Conservation (phyloP, 1,140 invertebrate species). For the Pseudomyrmex sp. region DNA sequence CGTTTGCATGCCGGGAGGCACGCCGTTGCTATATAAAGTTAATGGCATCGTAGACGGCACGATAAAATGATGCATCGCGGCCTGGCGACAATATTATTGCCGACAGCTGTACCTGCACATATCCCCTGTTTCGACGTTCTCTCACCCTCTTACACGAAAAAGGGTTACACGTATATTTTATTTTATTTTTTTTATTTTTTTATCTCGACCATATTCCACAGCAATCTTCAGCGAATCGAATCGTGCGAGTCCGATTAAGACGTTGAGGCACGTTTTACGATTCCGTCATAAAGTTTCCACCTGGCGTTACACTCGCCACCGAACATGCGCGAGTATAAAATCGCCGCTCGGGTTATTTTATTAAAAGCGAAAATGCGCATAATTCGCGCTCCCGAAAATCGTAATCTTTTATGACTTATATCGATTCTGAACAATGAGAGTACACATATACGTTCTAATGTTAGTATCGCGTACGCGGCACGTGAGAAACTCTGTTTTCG, state of each 20-base stretch:
- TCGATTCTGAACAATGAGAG: not conserved
- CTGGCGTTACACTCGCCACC: not conserved
- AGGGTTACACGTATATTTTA: not conserved
- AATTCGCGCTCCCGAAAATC: not conserved
- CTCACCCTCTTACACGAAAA: not conserved
- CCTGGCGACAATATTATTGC: constrained; percentile 65
- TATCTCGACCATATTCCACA: no score
- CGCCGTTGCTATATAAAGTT: constrained; percentile 61
- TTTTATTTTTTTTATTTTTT: not conserved
- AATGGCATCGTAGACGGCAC: constrained; percentile 66
- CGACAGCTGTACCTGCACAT: constrained; percentile 23
- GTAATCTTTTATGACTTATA: constrained; percentile 29
- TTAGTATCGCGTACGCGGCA: not conserved
- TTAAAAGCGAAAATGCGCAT: constrained; percentile 21
- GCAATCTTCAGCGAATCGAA: not conserved
- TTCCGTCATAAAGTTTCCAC: not conserved
- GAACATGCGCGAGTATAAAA: not conserved
- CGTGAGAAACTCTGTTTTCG: not conserved
- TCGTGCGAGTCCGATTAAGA: not conserved
- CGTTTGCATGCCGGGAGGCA: constrained; percentile 71
- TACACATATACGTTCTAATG: not conserved
- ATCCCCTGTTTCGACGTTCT: not conserved
- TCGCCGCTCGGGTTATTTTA: constrained; percentile 13
- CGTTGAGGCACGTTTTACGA: not conserved
- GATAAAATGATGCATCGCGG: constrained; percentile 69